Percentiles rank a stretch among this genome's conserved stretches.
These are phyloP conservation scores for Tetheella fluctuosa DNA, from an alignment of 2,888 invertebrate species.

Conservation along the genomic window DNA sequence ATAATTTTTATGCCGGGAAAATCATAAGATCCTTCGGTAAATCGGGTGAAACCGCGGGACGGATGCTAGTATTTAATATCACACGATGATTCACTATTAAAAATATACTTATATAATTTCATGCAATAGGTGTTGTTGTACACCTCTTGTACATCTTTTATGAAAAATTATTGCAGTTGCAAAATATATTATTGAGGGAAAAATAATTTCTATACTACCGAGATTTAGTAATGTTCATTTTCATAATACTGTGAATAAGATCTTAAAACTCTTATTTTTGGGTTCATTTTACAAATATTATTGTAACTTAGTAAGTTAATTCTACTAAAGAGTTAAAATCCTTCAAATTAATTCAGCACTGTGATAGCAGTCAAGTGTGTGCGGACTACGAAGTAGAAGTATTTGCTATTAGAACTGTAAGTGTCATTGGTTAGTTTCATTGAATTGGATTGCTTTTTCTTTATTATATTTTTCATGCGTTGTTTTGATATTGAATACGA, in stretches of 20 bases:
- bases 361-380: constrained; percentile 1
- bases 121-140: too few relatives aligned
- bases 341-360: constrained; percentile 3
- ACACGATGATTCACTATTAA: too few relatives aligned
- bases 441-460: background rate
- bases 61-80: too few relatives aligned
- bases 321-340: background rate
- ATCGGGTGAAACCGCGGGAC: too few relatives aligned
- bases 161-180: too few relatives aligned
- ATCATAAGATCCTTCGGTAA: too few relatives aligned
- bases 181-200: too few relatives aligned
- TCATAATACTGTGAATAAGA: background rate
- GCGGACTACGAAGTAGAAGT: background rate
- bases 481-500: background rate
- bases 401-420: constrained; percentile 1
- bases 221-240: too few relatives aligned
- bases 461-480: background rate
- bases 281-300: background rate
- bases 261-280: background rate
- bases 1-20: too few relatives aligned
- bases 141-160: too few relatives aligned
- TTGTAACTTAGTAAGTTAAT: background rate
- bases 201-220: background rate
- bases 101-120: too few relatives aligned
- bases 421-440: constrained; percentile 2